phyloP scores from a whole-genome alignment of 1,140 invertebrate genomes.

The Zaprionus camerounensis region DNA sequence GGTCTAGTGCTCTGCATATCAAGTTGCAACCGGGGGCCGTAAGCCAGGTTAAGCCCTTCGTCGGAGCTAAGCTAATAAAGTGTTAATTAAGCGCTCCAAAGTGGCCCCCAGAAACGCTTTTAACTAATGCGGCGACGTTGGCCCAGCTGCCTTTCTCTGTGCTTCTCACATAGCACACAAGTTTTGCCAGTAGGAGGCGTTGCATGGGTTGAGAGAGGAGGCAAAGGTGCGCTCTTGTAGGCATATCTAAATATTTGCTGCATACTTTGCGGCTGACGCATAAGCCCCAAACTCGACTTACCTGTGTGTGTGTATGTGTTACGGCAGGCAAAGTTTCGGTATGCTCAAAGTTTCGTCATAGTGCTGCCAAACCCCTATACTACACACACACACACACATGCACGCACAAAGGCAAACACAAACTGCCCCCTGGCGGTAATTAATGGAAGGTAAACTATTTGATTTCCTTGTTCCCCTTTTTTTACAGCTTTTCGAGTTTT shows the following conservation, averaged over 20 bases:
- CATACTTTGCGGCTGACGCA: conserved; percentile 68
- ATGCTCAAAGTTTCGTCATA: conserved; percentile 37
- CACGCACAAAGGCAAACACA: conserved; percentile 23
- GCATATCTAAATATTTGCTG: conserved; percentile 69
- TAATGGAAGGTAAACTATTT: conserved; percentile 70
- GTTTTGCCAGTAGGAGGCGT: background rate
- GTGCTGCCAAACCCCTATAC: background rate
- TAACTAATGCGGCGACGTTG: conserved; percentile 42
- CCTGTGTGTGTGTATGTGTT: conserved; percentile 25
- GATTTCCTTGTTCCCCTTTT: conserved; percentile 62
- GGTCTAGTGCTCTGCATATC: conserved; percentile 16
- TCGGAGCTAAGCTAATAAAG: conserved; percentile 62
- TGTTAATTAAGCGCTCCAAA: conserved; percentile 69
- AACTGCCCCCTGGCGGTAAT: conserved; percentile 64
- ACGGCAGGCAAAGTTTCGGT: conserved; percentile 51
- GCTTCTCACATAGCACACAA: conserved; percentile 20
- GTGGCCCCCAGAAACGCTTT: conserved; percentile 47
- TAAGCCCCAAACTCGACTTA: conserved; percentile 29
- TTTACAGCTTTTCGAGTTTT: conserved; percentile 31
- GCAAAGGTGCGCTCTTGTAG: conserved; percentile 25
- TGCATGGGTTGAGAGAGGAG: background rate
- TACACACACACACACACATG: background rate
- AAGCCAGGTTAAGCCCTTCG: conserved; percentile 60
- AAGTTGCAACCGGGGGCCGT: conserved; percentile 28
- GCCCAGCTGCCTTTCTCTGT: conserved; percentile 7